Evolutionary conservation across 2,888 invertebrate genomes (phyloP).

Genomic region (Odontocolon sp.): DNA sequence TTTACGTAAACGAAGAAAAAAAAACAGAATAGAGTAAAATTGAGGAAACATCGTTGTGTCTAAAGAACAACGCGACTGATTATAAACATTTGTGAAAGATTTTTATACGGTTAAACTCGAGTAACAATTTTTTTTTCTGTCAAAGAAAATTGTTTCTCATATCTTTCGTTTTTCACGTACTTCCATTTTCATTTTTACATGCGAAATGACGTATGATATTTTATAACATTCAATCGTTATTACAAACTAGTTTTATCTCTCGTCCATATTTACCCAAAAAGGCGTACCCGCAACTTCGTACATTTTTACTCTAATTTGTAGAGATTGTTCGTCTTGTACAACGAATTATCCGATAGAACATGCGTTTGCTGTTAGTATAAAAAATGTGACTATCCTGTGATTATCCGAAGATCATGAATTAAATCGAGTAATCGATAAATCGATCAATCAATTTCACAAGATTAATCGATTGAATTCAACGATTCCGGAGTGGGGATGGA

Average conservation of each 20-base stretch:
- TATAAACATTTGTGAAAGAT: not conserved
- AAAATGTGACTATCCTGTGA: conserved; percentile 47
- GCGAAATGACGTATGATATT: conserved; percentile 29
- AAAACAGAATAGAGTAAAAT: not conserved
- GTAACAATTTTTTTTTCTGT: no score
- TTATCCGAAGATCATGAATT: conserved; percentile 4
- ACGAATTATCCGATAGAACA: conserved; percentile 32
- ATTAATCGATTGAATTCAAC: no score
- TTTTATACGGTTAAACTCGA: not conserved
- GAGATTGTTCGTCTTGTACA: conserved; percentile 27
- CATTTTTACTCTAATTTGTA: conserved; percentile 28
- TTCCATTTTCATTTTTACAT: conserved; percentile 1
- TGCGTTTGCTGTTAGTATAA: conserved; percentile 40
- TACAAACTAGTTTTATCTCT: conserved; percentile 49
- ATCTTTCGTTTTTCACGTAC: no score
- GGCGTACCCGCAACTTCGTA: conserved; percentile 49
- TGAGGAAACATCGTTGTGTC: not conserved
- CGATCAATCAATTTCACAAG: no score
- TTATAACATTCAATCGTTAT: conserved; percentile 42
- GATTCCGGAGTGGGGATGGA: no score
- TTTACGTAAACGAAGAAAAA: conserved; percentile 29
- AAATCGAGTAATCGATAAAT: no score
- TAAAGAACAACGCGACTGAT: conserved; percentile 13
- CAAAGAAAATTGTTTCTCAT: not conserved
- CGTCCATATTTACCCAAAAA: conserved; percentile 46